Percentiles rank a stretch among this genome's conserved stretches.
These are phyloP conservation scores for Petaurus breviceps DNA, from an alignment of 2,113 vertebrate genomes.

Conservation along the genomic window DNA sequence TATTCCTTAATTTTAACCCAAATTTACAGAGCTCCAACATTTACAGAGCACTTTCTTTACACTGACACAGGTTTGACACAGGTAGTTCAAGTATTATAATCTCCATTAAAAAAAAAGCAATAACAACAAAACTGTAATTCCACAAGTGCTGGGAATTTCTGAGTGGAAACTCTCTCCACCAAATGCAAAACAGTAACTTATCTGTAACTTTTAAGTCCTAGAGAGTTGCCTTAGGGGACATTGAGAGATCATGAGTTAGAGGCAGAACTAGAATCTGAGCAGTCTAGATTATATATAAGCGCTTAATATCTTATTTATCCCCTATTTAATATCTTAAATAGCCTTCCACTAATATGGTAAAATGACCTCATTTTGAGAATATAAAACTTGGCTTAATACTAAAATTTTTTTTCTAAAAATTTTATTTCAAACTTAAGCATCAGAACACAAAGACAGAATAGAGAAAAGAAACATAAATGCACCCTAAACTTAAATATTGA, in stretches of 20 bases:
- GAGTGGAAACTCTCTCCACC: neutral
- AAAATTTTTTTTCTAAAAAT: too few species aligned
- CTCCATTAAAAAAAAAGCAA: too few species aligned
- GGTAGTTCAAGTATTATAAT: neutral
- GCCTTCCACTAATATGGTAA: neutral
- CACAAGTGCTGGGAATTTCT: neutral
- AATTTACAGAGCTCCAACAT: neutral
- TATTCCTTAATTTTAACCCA: neutral
- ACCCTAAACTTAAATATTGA: too few species aligned
- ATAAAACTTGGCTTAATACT: slow-evolving; percentile 30
- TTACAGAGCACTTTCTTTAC: neutral
- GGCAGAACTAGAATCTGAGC: neutral
- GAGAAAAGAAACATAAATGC: too few species aligned
- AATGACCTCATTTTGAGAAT: neutral
- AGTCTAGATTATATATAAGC: neutral
- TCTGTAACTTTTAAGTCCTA: neutral
- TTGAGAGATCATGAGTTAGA: too few species aligned
- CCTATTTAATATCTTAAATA: neutral
- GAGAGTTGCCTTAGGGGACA: neutral
- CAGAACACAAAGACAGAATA: too few species aligned
- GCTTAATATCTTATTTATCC: neutral
- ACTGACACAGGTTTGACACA: neutral
- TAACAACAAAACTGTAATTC: neutral
- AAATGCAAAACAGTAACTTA: neutral
- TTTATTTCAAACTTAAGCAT: too few species aligned